These are phyloP conservation scores for Euclidia mi DNA, from an alignment of 2,888 invertebrate species.

Conservation along the genomic window DNA sequence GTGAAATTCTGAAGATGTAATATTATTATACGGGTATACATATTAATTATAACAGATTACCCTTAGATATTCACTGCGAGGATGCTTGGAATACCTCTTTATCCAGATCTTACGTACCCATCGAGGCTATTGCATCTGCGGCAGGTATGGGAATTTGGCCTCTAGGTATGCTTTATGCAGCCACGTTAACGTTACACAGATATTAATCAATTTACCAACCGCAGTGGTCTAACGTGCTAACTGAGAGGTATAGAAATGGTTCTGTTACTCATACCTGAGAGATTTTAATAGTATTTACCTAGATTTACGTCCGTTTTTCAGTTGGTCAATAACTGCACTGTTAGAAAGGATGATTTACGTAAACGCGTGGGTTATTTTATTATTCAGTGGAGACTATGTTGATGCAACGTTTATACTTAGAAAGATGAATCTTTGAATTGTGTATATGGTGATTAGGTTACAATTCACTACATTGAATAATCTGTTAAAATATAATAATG, in stretches of 20 bases:
- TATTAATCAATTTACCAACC: conserved; percentile 20
- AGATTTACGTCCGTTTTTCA: conserved; percentile 18
- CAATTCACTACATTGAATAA: no score
- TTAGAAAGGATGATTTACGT: conserved; percentile 14
- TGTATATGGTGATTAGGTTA: no score
- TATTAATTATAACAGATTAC: conserved; percentile 36
- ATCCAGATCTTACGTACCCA: conserved; percentile 12
- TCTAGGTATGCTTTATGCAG: conserved; percentile 33
- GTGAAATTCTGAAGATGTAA: conserved; percentile 22
- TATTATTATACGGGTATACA: conserved; percentile 7
- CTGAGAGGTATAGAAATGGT: conserved; percentile 13
- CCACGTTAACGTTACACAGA: conserved; percentile 16
- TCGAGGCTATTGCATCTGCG: conserved; percentile 10
- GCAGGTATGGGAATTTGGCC: conserved; percentile 24
- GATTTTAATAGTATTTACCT: conserved; percentile 42
- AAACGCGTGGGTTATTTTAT: background rate
- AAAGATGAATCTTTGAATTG: no score
- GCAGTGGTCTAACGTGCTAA: conserved; percentile 14
- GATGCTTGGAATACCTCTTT: conserved; percentile 27
- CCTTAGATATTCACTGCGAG: conserved; percentile 8
- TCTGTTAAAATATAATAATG: no score
- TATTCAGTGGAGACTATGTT: background rate
- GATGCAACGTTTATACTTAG: no score
- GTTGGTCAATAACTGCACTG: conserved; percentile 25
- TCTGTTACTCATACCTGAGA: conserved; percentile 13